Conservation (phyloP, 1,140 invertebrate genomes). For the Antheraea mylitta region DNA sequence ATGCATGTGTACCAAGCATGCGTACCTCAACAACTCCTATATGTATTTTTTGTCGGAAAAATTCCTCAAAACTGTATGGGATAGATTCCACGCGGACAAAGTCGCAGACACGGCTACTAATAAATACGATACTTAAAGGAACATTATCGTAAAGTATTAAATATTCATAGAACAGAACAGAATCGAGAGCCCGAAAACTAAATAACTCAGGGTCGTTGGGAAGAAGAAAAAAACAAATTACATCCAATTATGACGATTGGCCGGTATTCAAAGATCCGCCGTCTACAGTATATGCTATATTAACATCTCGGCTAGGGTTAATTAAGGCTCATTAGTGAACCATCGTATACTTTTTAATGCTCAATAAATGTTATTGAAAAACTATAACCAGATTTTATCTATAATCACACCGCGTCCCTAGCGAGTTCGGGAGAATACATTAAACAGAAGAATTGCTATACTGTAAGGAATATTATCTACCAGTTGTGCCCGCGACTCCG, state of each 20-base stretch:
- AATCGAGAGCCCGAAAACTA: not conserved
- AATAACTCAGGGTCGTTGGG: not conserved
- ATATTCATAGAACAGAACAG: not conserved
- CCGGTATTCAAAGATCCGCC: not conserved
- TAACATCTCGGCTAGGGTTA: conserved; percentile 20
- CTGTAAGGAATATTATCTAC: too few relatives aligned
- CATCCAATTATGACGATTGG: conserved; percentile 29
- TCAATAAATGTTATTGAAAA: not conserved
- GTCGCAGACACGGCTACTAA: too few relatives aligned
- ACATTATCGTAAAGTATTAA: not conserved
- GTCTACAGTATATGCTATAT: not conserved
- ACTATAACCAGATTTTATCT: not conserved
- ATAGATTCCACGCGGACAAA: too few relatives aligned
- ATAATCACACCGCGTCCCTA: not conserved
- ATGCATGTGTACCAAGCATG: too few relatives aligned
- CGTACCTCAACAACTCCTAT: too few relatives aligned
- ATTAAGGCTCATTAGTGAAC: conserved; percentile 52
- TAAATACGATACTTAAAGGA: too few relatives aligned
- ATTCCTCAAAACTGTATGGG: too few relatives aligned
- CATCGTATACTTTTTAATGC: conserved; percentile 12
- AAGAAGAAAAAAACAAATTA: conserved; percentile 28
- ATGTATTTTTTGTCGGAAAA: too few relatives aligned
- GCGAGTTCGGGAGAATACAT: not conserved
- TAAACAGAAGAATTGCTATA: too few relatives aligned
- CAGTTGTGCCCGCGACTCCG: too few relatives aligned